phyloP scores from a whole-genome alignment of 2,113 vertebrate species.

The Pterocles gutturalis region DNA sequence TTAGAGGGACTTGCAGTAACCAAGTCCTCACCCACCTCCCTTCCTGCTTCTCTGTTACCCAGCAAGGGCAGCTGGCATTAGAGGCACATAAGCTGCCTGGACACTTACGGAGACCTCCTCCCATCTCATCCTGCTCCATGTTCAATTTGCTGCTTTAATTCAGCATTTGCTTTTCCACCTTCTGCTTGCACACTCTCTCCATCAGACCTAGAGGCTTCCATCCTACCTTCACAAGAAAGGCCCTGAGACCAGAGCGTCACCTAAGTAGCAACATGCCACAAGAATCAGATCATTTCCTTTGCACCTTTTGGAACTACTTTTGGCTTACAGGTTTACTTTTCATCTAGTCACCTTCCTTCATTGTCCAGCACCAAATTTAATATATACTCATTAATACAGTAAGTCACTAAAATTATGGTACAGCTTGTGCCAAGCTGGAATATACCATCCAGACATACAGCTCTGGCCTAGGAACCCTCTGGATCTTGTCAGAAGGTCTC shows the following conservation, averaged over 20 bases:
- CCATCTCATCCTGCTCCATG: neutral
- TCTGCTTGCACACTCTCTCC: neutral
- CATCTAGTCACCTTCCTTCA: neutral
- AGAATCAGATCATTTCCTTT: neutral
- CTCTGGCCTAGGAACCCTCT: neutral
- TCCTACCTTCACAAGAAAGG: neutral
- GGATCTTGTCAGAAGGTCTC: neutral
- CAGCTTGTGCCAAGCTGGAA: neutral
- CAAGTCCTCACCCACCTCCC: neutral
- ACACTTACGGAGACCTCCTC: neutral
- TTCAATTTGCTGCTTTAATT: neutral
- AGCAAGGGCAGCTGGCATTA: neutral
- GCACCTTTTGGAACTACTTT: neutral
- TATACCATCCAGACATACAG: neutral
- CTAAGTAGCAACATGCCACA: neutral
- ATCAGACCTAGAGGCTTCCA: neutral
- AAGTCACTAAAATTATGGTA: neutral
- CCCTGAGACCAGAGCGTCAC: neutral
- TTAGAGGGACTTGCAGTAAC: neutral
- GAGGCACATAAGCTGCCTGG: neutral
- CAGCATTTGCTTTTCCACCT: neutral
- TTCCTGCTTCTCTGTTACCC: neutral
- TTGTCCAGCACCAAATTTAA: neutral
- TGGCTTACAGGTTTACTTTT: neutral
- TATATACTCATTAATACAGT: neutral